phyloP scores from a whole-genome alignment of 2,113 vertebrate species.

The Solea senegalensis region DNA sequence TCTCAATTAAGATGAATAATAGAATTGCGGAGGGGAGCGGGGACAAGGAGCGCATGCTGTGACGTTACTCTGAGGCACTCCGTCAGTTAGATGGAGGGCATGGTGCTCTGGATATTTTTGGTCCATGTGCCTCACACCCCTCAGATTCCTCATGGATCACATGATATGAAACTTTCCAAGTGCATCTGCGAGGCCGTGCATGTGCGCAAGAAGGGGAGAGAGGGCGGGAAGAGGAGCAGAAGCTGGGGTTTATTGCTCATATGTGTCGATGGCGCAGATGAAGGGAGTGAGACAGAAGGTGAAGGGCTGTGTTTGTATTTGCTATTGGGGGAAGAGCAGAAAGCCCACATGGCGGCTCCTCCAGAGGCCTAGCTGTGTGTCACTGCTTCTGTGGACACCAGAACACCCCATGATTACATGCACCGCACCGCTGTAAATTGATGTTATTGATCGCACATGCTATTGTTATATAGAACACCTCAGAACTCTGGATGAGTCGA shows the following conservation, averaged over 20 bases:
- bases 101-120: constrained; percentile 68
- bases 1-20: constrained; percentile 82
- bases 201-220: constrained; percentile 5
- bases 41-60: constrained; percentile 60
- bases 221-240: constrained; percentile 27
- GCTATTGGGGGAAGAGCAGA: constrained; percentile 53
- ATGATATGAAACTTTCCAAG: constrained; percentile 58
- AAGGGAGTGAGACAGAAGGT: constrained; percentile 42
- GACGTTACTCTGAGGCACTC: constrained; percentile 58
- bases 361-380: constrained; percentile 66
- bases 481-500: constrained; percentile 52
- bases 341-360: constrained; percentile 51
- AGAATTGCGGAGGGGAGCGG: constrained; percentile 63
- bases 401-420: constrained; percentile 74
- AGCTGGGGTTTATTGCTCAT: constrained; percentile 67
- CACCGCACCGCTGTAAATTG: constrained; percentile 74
- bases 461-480: constrained; percentile 72
- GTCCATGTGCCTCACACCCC: constrained; percentile 49
- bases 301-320: constrained; percentile 61
- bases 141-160: constrained; percentile 60
- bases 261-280: constrained; percentile 50
- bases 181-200: constrained; percentile 44
- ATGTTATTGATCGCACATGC: constrained; percentile 79
- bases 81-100: constrained; percentile 60
- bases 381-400: constrained; percentile 56